Percentiles rank a stretch among this genome's conserved stretches.
These are phyloP conservation scores for Melozone crissalis DNA, from an alignment of 2,113 vertebrate species.

Conservation along the genomic window DNA sequence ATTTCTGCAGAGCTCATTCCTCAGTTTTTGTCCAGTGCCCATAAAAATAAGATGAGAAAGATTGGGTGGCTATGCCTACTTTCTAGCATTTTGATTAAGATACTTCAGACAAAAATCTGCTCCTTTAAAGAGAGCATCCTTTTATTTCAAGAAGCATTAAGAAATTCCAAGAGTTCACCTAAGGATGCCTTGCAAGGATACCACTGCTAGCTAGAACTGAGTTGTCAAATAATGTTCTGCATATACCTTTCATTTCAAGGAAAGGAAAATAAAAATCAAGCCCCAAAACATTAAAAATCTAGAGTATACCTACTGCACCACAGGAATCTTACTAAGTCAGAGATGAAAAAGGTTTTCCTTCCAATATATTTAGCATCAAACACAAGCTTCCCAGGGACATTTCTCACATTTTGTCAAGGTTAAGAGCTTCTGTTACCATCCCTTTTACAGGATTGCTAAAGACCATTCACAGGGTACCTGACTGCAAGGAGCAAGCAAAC, in stretches of 20 bases:
- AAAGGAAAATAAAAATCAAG: not conserved
- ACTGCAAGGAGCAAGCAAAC: not conserved
- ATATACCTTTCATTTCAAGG: not conserved
- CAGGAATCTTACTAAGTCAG: not conserved
- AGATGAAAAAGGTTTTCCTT: not conserved
- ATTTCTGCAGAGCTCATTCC: not conserved
- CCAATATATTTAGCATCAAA: not conserved
- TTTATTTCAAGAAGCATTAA: not conserved
- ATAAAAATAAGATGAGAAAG: not conserved
- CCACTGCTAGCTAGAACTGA: not conserved
- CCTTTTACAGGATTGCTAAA: not conserved
- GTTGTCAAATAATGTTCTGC: not conserved
- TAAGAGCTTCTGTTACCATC: not conserved
- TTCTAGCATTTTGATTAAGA: not conserved
- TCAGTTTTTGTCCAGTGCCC: not conserved
- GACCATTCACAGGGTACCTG: not conserved
- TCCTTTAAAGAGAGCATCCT: not conserved
- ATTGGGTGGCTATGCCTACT: fast-evolving
- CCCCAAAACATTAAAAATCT: not conserved
- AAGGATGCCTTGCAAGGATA: not conserved
- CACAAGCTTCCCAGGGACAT: not conserved
- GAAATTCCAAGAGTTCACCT: not conserved
- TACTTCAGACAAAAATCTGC: not conserved
- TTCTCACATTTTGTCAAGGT: not conserved
- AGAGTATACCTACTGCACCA: not conserved